Evolutionary conservation across 2,113 vertebrate species (phyloP).

Genomic region (Pseudolaguvia tuberculata): DNA sequence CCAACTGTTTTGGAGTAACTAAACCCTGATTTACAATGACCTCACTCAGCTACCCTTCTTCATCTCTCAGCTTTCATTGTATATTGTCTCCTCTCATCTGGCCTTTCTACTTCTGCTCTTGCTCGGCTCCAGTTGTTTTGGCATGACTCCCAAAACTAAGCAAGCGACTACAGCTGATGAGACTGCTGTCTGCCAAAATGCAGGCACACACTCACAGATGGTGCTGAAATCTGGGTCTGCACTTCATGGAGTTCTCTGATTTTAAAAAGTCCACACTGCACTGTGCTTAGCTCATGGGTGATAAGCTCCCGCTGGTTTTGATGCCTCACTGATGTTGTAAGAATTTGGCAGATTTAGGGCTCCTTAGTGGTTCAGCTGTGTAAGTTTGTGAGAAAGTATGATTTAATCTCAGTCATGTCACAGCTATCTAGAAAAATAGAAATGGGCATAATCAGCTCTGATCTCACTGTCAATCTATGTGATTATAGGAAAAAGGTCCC

Average conservation of each 20-base stretch:
- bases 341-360: not conserved
- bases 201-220: slow-evolving; percentile 14
- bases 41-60: not conserved
- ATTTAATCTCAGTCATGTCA: not conserved
- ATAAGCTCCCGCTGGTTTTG: not conserved
- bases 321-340: slow-evolving; percentile 3
- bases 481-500: not conserved
- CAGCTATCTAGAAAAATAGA: not conserved
- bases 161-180: slow-evolving; percentile 14
- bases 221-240: slow-evolving; percentile 12
- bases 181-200: slow-evolving; percentile 8
- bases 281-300: slow-evolving; percentile 8
- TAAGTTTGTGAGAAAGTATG: not conserved
- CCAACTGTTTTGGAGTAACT: not conserved
- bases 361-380: not conserved
- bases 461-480: not conserved
- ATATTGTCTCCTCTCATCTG: not conserved
- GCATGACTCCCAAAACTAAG: not conserved
- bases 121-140: not conserved
- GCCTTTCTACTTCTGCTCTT: slow-evolving; percentile 13
- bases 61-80: not conserved
- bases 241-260: not conserved
- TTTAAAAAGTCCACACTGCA: not conserved
- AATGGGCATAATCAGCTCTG: not conserved
- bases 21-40: slow-evolving; percentile 5